phyloP scores from a whole-genome alignment of 2,797 vertebrate species.

The Poeciliopsis turneri region DNA sequence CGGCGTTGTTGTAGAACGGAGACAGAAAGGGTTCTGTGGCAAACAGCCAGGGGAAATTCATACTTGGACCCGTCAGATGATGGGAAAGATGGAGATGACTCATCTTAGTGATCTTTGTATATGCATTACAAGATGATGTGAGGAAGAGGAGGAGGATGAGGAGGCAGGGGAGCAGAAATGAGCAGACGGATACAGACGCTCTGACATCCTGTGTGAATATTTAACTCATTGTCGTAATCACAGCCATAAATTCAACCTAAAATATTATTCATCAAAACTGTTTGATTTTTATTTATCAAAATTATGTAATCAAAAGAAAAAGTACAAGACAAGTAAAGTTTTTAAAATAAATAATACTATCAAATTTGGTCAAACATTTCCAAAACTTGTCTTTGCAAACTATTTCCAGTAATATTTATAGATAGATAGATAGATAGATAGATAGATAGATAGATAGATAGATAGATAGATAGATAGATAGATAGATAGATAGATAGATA shows the following conservation, averaged over 20 bases:
- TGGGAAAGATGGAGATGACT: conserved; percentile 2
- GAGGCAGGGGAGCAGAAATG: not conserved
- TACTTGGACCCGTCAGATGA: conserved; percentile 1
- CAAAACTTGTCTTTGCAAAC: not conserved
- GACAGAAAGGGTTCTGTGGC: not conserved
- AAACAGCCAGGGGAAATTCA: conserved; percentile 2
- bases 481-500: conserved; percentile 22
- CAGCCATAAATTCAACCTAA: not conserved
- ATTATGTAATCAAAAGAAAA: not conserved
- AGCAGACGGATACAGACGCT: conserved; percentile 1
- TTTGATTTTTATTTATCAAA: not conserved
- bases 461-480: conserved; percentile 21
- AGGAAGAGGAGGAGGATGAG: not conserved
- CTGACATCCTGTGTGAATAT: not conserved
- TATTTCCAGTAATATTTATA: not conserved
- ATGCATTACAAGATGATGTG: conserved; percentile 1
- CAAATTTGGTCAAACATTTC: not conserved
- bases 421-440: conserved; percentile 6
- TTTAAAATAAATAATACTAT: not conserved
- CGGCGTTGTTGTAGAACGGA: not conserved
- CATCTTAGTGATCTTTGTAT: not conserved
- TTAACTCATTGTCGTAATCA: not conserved
- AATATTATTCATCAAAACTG: not conserved
- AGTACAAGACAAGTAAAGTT: not conserved
- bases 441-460: conserved; percentile 17